Conservation (phyloP, 1,140 invertebrate species). For the Lycorma delicatula region DNA sequence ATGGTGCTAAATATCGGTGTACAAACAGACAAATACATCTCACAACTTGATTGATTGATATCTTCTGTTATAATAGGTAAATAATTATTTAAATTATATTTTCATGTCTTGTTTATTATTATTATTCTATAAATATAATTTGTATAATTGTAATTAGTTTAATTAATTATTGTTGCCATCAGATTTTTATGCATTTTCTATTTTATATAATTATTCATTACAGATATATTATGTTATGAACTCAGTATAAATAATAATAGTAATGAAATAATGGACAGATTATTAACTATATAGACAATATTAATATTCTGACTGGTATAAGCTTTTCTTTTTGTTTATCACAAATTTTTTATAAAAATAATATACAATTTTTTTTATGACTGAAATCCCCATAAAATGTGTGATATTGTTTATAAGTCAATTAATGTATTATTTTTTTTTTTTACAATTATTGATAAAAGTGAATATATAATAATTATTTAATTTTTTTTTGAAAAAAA, state of each 20-base stretch:
- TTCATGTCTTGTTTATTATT: not conserved
- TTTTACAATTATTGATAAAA: no score
- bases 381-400: slow-evolving; percentile 18
- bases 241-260: not conserved
- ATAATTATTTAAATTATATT: not conserved
- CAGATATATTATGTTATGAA: not conserved
- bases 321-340: slow-evolving; percentile 1
- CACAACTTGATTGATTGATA: not conserved
- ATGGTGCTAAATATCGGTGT: slow-evolving; percentile 12
- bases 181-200: slow-evolving; percentile 4
- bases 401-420: no score
- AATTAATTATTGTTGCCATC: not conserved
- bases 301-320: slow-evolving; percentile 5
- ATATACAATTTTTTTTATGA: slow-evolving; percentile 12
- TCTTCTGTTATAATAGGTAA: not conserved
- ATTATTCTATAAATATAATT: not conserved
- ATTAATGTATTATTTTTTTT: no score
- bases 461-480: no score
- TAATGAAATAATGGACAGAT: not conserved
- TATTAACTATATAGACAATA: not conserved
- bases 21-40: not conserved
- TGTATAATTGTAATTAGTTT: not conserved
- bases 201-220: not conserved
- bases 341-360: not conserved
- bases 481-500: no score